These are phyloP conservation scores for Geophilus truncorum DNA, from an alignment of 2,888 invertebrate species.

Conservation along the genomic window DNA sequence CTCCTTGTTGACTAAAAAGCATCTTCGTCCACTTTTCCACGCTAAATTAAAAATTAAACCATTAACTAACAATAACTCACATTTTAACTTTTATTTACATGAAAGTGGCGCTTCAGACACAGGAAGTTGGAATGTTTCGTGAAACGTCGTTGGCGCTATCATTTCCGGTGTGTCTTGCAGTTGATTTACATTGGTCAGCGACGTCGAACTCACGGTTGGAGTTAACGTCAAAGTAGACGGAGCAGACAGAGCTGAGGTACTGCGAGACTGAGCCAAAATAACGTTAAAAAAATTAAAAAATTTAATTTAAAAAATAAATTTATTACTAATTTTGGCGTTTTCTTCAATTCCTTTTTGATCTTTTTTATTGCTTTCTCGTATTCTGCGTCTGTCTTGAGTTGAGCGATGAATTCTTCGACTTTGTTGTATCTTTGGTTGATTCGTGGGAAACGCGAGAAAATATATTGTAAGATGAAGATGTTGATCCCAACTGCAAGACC, in stretches of 20 bases:
- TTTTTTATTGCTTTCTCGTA: background rate
- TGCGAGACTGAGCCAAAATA: too few relatives aligned
- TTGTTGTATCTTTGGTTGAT: background rate
- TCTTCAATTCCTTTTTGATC: background rate
- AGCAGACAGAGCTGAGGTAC: background rate
- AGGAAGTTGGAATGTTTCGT: background rate
- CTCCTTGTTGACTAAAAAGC: background rate
- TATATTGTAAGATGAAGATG: background rate
- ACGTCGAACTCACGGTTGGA: background rate
- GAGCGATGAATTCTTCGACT: background rate
- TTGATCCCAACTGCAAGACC: background rate
- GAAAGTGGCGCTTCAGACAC: background rate
- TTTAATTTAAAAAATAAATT: background rate
- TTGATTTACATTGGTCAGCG: background rate
- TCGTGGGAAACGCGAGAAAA: background rate
- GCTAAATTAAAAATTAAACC: background rate
- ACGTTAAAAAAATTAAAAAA: too few relatives aligned
- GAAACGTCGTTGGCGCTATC: background rate
- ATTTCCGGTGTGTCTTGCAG: background rate
- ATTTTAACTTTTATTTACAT: too few relatives aligned
- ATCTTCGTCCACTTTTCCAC: background rate
- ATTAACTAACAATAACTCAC: too few relatives aligned
- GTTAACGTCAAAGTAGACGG: background rate
- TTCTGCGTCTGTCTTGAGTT: background rate
- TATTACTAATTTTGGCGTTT: background rate